phyloP scores from a whole-genome alignment of 53 echinoderm and acorn worm species.

The Astropecten irregularis region DNA sequence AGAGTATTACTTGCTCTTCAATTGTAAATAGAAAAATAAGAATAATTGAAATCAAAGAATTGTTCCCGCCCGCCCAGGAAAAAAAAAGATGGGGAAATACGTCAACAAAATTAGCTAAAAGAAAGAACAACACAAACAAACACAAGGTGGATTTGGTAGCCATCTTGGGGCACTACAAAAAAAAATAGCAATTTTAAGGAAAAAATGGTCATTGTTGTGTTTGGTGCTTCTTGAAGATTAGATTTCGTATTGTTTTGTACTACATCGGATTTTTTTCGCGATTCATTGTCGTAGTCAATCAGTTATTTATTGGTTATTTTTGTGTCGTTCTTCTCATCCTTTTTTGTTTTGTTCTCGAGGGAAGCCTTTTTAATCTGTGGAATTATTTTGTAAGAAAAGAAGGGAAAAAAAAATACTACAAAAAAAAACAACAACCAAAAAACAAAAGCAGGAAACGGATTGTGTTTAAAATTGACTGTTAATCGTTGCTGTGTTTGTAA shows the following conservation, averaged over 20 bases:
- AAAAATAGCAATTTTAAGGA: neutral
- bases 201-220: constrained; percentile 19
- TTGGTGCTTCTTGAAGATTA: constrained; percentile 24
- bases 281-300: constrained; percentile 18
- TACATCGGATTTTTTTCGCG: neutral
- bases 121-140: neutral
- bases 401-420: too few relatives aligned
- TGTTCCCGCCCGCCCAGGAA: too few relatives aligned
- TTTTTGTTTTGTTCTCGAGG: neutral
- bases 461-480: constrained; percentile 34
- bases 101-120: too few relatives aligned
- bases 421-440: neutral
- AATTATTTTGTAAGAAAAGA: constrained; percentile 44
- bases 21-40: constrained; percentile 30
- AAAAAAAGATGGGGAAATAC: too few relatives aligned
- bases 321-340: neutral
- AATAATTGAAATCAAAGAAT: constrained; percentile 1
- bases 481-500: constrained; percentile 54
- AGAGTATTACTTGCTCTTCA: constrained; percentile 17
- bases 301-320: constrained; percentile 22
- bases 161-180: neutral
- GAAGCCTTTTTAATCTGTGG: constrained; percentile 28
- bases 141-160: constrained; percentile 14
- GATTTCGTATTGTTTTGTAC: constrained; percentile 12
- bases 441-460: neutral